Evolutionary conservation across 1,140 invertebrate genomes (phyloP).

Genomic region (Drosophila sucinea): DNA sequence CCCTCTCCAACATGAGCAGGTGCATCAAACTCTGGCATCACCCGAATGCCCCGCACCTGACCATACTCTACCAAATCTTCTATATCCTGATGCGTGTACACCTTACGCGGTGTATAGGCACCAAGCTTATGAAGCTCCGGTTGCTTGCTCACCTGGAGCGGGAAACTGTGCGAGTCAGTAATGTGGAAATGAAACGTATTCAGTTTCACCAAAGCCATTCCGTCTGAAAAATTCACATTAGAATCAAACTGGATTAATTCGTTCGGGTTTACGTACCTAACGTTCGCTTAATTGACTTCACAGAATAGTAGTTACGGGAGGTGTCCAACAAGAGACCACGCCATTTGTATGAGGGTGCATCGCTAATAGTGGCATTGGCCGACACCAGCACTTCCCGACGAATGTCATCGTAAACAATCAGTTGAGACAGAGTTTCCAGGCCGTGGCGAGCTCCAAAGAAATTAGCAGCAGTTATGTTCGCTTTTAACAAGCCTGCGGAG

Average conservation of each 20-base stretch:
- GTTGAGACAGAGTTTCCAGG: conserved; percentile 90
- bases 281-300: conserved; percentile 88
- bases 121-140: conserved; percentile 89
- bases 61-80: conserved; percentile 87
- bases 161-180: conserved; percentile 94
- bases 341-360: conserved; percentile 89
- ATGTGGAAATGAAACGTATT: conserved; percentile 96
- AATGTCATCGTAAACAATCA: conserved; percentile 89
- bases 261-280: conserved; percentile 84
- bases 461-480: conserved; percentile 85
- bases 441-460: conserved; percentile 91
- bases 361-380: conserved; percentile 86
- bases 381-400: conserved; percentile 84
- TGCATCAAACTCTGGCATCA: conserved; percentile 94
- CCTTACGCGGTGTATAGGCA: conserved; percentile 88
- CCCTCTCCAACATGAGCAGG: conserved; percentile 95
- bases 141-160: conserved; percentile 87
- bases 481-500: conserved; percentile 83
- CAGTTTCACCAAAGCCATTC: conserved; percentile 91
- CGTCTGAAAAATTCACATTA: conserved; percentile 84
- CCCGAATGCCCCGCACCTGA: conserved; percentile 88
- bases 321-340: conserved; percentile 91
- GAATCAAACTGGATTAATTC: neutral
- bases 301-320: conserved; percentile 88
- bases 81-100: conserved; percentile 85